Evolutionary conservation across 2,797 vertebrate genomes (phyloP).

Genomic region (Cygnus olor): DNA sequence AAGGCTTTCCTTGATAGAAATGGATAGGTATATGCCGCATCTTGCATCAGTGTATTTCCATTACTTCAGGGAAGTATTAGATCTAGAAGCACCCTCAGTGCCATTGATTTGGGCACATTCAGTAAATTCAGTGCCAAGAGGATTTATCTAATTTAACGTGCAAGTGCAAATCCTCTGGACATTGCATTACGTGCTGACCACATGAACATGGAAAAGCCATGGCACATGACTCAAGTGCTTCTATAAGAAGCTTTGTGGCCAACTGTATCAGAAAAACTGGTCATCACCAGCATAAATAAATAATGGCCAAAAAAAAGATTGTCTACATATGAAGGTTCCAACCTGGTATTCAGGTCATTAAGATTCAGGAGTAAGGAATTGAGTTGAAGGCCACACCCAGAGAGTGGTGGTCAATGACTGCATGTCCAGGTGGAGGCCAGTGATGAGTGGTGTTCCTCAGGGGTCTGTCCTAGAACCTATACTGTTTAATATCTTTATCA

Average conservation of each 20-base stretch:
- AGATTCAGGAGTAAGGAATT: background rate
- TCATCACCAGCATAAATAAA: background rate
- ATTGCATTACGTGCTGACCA: background rate
- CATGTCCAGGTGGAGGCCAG: no score
- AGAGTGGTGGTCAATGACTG: no score
- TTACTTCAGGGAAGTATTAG: background rate
- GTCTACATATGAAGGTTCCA: background rate
- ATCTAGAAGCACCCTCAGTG: background rate
- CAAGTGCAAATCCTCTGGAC: background rate
- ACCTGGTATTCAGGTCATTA: background rate
- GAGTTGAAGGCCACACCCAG: no score
- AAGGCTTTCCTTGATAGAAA: conserved; percentile 11
- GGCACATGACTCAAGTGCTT: background rate
- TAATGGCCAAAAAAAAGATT: background rate
- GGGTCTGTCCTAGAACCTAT: no score
- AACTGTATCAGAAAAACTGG: background rate
- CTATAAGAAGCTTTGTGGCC: background rate
- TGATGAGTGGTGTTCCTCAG: no score
- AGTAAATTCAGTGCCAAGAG: background rate
- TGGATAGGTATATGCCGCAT: background rate
- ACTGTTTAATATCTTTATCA: no score
- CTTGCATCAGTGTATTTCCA: background rate
- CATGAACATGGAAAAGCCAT: background rate
- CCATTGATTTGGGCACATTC: background rate
- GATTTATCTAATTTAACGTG: background rate